These are phyloP conservation scores for Psilopogon haemacephalus DNA, from an alignment of 2,113 vertebrate species.

Conservation along the genomic window DNA sequence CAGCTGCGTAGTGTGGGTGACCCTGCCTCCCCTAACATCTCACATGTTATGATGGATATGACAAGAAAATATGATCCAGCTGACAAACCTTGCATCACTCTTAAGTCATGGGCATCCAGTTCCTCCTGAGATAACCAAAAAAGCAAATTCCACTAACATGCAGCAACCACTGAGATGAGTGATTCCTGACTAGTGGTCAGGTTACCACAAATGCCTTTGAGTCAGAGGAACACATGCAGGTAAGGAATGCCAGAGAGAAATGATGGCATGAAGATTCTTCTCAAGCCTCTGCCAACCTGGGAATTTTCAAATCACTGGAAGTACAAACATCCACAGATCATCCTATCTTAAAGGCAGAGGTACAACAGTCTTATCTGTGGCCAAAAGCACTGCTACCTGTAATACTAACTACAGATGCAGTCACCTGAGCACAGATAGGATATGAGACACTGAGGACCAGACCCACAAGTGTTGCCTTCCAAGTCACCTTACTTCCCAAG, in stretches of 20 bases:
- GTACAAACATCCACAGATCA: background rate
- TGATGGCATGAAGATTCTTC: background rate
- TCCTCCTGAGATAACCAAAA: conserved; percentile 12
- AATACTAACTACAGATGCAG: background rate
- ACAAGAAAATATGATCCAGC: background rate
- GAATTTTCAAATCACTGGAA: background rate
- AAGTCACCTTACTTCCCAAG: background rate
- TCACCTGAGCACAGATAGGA: background rate
- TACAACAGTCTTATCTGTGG: background rate
- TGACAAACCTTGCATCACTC: background rate
- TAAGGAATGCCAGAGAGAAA: conserved; percentile 5
- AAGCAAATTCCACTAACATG: background rate
- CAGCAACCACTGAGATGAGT: background rate
- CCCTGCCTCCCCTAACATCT: background rate
- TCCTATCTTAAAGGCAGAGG: background rate
- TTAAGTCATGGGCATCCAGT: background rate
- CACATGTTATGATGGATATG: background rate
- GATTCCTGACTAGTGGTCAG: background rate
- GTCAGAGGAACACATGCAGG: background rate
- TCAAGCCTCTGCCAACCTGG: background rate
- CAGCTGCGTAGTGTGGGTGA: background rate
- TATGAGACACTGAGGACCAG: background rate
- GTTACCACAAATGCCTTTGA: conserved; percentile 7
- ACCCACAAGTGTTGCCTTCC: background rate
- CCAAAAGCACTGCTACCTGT: background rate